phyloP scores from a whole-genome alignment of 1,140 invertebrate genomes.

The Sitodiplosis mosellana region DNA sequence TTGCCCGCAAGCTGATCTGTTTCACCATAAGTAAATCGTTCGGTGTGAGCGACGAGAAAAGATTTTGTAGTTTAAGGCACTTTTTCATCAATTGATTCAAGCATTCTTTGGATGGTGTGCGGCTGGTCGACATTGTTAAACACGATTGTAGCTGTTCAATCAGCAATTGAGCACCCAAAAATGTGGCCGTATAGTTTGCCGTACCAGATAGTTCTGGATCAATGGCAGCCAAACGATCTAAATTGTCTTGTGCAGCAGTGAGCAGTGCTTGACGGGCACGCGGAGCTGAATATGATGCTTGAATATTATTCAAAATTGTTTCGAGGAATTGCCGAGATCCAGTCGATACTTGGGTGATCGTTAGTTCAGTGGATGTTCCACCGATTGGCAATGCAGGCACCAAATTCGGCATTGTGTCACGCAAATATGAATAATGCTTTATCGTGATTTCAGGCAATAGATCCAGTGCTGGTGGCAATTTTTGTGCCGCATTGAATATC shows the following conservation, averaged over 20 bases:
- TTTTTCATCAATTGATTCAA: constrained; percentile 40
- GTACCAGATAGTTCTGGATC: constrained; percentile 64
- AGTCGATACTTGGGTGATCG: constrained; percentile 10
- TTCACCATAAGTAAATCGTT: constrained; percentile 57
- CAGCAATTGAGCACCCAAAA: constrained; percentile 47
- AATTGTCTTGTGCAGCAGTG: constrained; percentile 50
- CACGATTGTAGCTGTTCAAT: constrained; percentile 24
- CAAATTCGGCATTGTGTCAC: constrained; percentile 82
- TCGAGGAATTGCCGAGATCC: constrained; percentile 43
- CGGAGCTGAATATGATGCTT: constrained; percentile 37
- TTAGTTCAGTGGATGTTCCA: constrained; percentile 15
- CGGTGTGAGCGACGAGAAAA: constrained; percentile 61
- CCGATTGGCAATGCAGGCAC: constrained; percentile 67
- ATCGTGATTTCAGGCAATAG: constrained; percentile 81
- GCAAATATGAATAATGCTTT: constrained; percentile 86
- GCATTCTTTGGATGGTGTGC: constrained; percentile 21
- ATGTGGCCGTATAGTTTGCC: constrained; percentile 69
- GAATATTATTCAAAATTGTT: constrained; percentile 49
- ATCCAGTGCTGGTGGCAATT: constrained; percentile 77
- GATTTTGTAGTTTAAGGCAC: constrained; percentile 58
- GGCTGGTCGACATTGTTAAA: constrained; percentile 14
- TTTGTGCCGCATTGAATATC: constrained; percentile 83
- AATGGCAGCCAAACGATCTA: constrained; percentile 62
- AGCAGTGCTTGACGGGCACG: constrained; percentile 32
- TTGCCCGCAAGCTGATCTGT: constrained; percentile 65